Percentiles rank a stretch among this genome's conserved stretches.
Conservation (phyloP, 1,140 invertebrate species). For the Heliconius hewitsoni region DNA sequence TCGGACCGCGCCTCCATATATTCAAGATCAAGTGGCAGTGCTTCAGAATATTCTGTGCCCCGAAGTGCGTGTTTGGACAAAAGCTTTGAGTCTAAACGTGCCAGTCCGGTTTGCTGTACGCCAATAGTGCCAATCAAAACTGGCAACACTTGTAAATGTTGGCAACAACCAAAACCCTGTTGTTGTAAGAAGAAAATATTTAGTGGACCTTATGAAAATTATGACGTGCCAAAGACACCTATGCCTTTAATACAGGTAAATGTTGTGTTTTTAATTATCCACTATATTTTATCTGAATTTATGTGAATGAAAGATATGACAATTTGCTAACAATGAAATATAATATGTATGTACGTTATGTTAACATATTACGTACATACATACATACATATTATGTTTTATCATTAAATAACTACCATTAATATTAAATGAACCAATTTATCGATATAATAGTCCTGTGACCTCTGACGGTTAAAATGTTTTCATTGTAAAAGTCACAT, state of each 20-base stretch:
- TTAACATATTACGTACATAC: too few relatives aligned
- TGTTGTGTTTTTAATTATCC: not conserved
- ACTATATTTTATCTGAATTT: too few relatives aligned
- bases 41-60: constrained; percentile 82
- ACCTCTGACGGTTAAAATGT: too few relatives aligned
- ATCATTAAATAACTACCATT: too few relatives aligned
- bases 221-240: constrained; percentile 87
- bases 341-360: too few relatives aligned
- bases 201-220: constrained; percentile 87
- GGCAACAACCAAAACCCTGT: constrained; percentile 67
- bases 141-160: constrained; percentile 61
- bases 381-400: too few relatives aligned
- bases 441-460: too few relatives aligned
- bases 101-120: constrained; percentile 68
- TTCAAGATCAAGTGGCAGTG: constrained; percentile 81
- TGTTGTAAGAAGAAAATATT: constrained; percentile 71
- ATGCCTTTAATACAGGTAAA: constrained; percentile 82
- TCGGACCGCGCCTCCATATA: constrained; percentile 81
- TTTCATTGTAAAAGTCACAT: too few relatives aligned
- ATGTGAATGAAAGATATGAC: too few relatives aligned
- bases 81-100: constrained; percentile 70
- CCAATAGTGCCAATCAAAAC: constrained; percentile 70
- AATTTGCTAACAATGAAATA: too few relatives aligned
- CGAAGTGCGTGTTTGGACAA: constrained; percentile 68
- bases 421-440: too few relatives aligned